A percentile compares a stretch with the other conserved stretches of the same genome.
These are phyloP conservation scores for Agrotis exclamationis DNA, from an alignment of 2,888 invertebrate genomes.

Conservation along the genomic window DNA sequence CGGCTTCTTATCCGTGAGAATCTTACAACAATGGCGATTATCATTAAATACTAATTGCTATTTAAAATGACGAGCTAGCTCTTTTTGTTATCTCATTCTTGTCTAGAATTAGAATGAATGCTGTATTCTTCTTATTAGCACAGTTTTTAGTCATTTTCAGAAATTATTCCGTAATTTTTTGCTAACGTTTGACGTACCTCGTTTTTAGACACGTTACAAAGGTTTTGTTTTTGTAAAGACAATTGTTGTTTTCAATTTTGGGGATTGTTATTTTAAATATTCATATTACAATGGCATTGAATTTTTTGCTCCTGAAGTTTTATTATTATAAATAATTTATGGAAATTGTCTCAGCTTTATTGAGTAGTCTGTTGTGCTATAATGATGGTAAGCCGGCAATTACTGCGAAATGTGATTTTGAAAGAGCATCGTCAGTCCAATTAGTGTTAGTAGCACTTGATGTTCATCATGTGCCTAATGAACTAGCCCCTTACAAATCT, in stretches of 20 bases:
- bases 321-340: conserved; percentile 34
- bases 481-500: conserved; percentile 1
- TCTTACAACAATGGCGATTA: conserved; percentile 73
- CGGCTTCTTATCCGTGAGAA: conserved; percentile 75
- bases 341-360: conserved; percentile 14
- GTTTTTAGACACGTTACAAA: conserved; percentile 56
- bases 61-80: conserved; percentile 75
- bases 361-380: conserved; percentile 10
- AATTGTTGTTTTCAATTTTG: conserved; percentile 60
- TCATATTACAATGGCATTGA: conserved; percentile 46
- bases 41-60: conserved; percentile 75
- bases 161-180: conserved; percentile 41
- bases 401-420: conserved; percentile 25
- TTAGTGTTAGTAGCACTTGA: conserved; percentile 30
- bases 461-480: conserved; percentile 1
- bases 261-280: conserved; percentile 50
- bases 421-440: conserved; percentile 25
- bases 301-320: conserved; percentile 17
- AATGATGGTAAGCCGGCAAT: conserved; percentile 30
- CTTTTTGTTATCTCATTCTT: conserved; percentile 69
- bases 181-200: conserved; percentile 34
- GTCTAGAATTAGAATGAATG: conserved; percentile 62
- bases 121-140: conserved; percentile 49
- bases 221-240: conserved; percentile 54
- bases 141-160: conserved; percentile 33